Evolutionary conservation across 2,888 invertebrate species (phyloP).

Genomic region (Drosophila atripex): DNA sequence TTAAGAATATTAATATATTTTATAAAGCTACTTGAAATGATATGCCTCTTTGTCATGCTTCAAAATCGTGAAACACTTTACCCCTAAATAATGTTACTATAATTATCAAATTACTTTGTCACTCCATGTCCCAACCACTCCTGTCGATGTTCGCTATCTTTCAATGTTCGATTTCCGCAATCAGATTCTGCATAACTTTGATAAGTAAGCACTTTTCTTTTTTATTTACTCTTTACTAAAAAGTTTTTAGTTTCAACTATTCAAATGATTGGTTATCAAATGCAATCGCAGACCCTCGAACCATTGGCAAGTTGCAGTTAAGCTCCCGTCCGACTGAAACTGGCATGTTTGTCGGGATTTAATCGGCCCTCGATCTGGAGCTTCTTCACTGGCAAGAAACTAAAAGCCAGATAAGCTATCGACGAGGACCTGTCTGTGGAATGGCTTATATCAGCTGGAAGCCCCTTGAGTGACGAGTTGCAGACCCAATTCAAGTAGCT

Average conservation of each 20-base stretch:
- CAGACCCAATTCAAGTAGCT: conserved; percentile 67
- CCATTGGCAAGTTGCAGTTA: conserved; percentile 29
- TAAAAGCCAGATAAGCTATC: conserved; percentile 33
- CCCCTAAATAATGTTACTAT: neutral
- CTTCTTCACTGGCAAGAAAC: conserved; percentile 9
- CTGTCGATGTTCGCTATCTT: neutral
- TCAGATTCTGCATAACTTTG: conserved; percentile 17
- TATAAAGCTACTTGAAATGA: no score
- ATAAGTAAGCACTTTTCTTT: neutral
- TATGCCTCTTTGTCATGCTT: neutral
- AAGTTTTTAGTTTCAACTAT: neutral
- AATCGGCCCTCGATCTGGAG: conserved; percentile 7
- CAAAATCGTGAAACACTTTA: neutral
- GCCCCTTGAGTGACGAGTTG: conserved; percentile 23
- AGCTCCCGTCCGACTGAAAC: conserved; percentile 30
- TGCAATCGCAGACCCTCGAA: conserved; percentile 28
- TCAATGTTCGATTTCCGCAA: conserved; percentile 12
- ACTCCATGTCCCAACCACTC: neutral
- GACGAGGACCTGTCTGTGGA: conserved; percentile 38
- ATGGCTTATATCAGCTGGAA: conserved; percentile 22
- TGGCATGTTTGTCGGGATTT: conserved; percentile 25
- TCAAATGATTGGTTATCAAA: conserved; percentile 5
- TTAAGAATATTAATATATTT: neutral
- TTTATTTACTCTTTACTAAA: neutral
- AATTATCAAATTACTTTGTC: neutral